Percentiles rank a stretch among this genome's conserved stretches.
Evolutionary conservation across 2,888 invertebrate species (phyloP).

Genomic region (Orthosia cruda): DNA sequence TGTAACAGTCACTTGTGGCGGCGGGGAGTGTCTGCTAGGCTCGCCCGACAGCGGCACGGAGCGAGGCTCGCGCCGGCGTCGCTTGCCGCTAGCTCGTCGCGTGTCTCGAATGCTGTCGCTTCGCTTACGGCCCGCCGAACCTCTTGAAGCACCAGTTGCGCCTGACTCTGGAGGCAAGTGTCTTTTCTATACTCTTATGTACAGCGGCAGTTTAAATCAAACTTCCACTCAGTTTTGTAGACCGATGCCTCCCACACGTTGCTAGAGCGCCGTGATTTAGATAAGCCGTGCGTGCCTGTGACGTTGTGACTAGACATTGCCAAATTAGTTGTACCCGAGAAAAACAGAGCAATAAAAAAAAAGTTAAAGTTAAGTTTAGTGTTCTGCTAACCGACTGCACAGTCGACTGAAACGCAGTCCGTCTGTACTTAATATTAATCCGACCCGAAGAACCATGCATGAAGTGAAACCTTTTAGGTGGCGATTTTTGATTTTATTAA

Average conservation of each 20-base stretch:
- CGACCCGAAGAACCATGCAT: background rate
- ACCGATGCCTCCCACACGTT: too few species aligned
- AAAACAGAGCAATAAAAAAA: too few species aligned
- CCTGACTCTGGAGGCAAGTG: conserved; percentile 62
- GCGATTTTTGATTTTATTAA: too few species aligned
- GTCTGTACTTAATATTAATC: background rate
- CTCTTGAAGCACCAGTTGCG: conserved; percentile 59
- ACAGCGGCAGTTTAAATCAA: background rate
- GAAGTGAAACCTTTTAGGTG: too few species aligned
- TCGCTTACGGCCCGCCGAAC: conserved; percentile 75
- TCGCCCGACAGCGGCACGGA: conserved; percentile 86
- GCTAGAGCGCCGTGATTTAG: too few species aligned
- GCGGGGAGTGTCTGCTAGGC: conserved; percentile 80
- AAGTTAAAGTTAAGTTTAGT: too few species aligned
- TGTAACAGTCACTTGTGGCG: conserved; percentile 73
- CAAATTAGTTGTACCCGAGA: too few species aligned
- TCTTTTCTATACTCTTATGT: conserved; percentile 33
- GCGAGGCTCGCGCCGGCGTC: conserved; percentile 81
- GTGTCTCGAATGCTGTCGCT: conserved; percentile 69
- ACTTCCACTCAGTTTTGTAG: too few species aligned
- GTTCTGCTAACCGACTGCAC: too few species aligned
- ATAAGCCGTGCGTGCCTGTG: too few species aligned
- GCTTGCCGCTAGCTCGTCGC: conserved; percentile 74
- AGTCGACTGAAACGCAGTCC: too few species aligned
- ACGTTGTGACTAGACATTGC: too few species aligned